Percentiles rank a stretch among this genome's conserved stretches.
Evolutionary conservation across 2,113 vertebrate genomes (phyloP).

Genomic region (Promerops cafer): DNA sequence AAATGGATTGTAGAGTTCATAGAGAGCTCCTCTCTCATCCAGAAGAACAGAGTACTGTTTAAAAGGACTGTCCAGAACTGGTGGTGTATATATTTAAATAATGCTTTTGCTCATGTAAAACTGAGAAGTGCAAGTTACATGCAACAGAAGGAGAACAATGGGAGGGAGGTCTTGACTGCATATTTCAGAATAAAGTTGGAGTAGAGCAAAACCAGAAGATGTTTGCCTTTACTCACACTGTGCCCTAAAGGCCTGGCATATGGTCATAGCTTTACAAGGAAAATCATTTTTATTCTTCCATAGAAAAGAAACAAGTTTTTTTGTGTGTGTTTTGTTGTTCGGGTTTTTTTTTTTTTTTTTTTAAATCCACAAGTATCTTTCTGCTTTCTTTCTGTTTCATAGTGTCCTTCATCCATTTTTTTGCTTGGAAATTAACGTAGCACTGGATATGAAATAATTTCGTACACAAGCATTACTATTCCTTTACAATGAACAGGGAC

Average conservation of each 20-base stretch:
- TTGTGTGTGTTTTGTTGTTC: not conserved
- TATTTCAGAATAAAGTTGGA: constrained; percentile 25
- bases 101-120: not conserved
- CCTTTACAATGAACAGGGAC: not conserved
- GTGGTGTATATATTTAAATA: not conserved
- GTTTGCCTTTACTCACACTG: not conserved
- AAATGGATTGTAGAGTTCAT: not conserved
- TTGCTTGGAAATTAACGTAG: not conserved
- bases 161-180: not conserved
- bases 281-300: constrained; percentile 36
- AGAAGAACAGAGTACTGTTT: not conserved
- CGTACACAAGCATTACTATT: not conserved
- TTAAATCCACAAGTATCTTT: not conserved
- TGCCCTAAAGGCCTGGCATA: constrained; percentile 41
- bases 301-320: not conserved
- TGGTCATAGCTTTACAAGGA: not conserved
- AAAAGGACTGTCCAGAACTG: not conserved
- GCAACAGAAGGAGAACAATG: constrained; percentile 26
- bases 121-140: not conserved
- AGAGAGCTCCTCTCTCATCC: not conserved
- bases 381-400: not conserved
- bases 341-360: not conserved
- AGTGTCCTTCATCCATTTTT: not conserved
- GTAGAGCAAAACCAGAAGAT: constrained; percentile 39
- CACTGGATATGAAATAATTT: not conserved